A percentile compares a stretch with the other conserved stretches of the same genome.
These are phyloP conservation scores for Carpatolechia fugitivella DNA, from an alignment of 2,888 invertebrate species.

Conservation along the genomic window DNA sequence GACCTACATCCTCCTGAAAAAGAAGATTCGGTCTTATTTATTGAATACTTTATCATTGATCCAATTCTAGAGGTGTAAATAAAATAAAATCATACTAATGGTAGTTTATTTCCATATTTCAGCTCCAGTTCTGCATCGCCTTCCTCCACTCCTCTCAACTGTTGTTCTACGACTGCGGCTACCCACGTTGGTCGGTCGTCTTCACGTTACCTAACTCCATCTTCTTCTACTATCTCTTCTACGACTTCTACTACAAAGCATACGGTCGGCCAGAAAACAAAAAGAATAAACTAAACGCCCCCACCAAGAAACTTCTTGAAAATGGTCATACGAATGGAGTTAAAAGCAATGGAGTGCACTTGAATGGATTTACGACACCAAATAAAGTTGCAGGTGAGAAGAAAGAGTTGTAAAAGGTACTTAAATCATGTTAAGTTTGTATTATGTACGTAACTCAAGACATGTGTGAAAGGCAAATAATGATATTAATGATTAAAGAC, in stretches of 20 bases:
- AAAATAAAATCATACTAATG: no score
- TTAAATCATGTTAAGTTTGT: background rate
- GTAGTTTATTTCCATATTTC: constrained; percentile 46
- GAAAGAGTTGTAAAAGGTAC: constrained; percentile 19
- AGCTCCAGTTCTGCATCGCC: constrained; percentile 94
- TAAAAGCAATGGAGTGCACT: constrained; percentile 30
- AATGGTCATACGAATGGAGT: constrained; percentile 34
- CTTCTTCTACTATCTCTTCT: constrained; percentile 95
- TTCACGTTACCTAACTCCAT: constrained; percentile 94
- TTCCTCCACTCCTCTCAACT: constrained; percentile 93
- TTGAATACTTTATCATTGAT: background rate
- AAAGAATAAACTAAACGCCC: constrained; percentile 25
- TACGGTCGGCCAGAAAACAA: constrained; percentile 73
- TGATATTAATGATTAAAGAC: no score
- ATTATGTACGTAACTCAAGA: background rate
- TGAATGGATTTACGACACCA: constrained; percentile 29
- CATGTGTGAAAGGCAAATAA: background rate
- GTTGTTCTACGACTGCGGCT: constrained; percentile 92
- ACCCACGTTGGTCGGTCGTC: constrained; percentile 89
- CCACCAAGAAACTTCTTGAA: constrained; percentile 28
- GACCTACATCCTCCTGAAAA: no score
- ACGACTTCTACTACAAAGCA: constrained; percentile 92
- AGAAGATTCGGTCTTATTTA: no score
- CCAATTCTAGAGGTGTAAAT: no score
- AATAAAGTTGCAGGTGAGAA: constrained; percentile 24